Percentiles rank a stretch among this genome's conserved stretches.
These are phyloP conservation scores for Microctonus brassicae DNA, from an alignment of 2,888 invertebrate species.

Conservation along the genomic window DNA sequence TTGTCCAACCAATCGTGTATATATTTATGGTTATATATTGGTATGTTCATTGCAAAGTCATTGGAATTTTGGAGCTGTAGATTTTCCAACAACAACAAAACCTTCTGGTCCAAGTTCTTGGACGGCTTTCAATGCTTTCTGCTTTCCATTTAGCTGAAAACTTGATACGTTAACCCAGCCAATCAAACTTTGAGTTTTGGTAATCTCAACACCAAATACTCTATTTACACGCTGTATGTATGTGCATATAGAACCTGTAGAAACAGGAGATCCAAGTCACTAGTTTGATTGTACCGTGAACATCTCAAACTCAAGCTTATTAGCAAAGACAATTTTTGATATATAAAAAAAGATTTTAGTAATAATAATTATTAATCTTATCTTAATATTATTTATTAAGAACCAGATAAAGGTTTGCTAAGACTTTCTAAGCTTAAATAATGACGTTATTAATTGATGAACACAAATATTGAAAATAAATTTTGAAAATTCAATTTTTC, in stretches of 20 bases:
- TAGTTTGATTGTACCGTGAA: background rate
- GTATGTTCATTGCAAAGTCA: background rate
- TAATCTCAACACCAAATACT: conserved; percentile 65
- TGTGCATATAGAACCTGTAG: conserved; percentile 8
- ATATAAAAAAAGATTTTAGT: too few relatives aligned
- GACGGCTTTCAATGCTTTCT: background rate
- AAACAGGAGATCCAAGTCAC: background rate
- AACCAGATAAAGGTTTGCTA: too few relatives aligned
- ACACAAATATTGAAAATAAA: too few relatives aligned
- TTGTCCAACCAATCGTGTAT: conserved; percentile 37
- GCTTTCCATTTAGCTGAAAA: conserved; percentile 44
- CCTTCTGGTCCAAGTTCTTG: background rate
- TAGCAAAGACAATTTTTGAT: conserved; percentile 11
- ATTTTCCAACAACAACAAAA: background rate
- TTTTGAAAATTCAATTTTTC: too few relatives aligned
- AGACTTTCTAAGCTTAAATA: too few relatives aligned
- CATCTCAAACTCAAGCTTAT: conserved; percentile 27
- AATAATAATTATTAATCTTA: too few relatives aligned
- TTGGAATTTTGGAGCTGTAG: background rate
- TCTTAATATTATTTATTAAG: too few relatives aligned
- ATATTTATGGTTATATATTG: background rate
- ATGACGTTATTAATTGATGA: too few relatives aligned
- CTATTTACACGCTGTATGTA: conserved; percentile 57
- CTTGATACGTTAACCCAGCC: conserved; percentile 65
- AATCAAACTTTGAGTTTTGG: conserved; percentile 67